Conservation (phyloP, 2,113 vertebrate species). For the Eublepharis macularius region DNA sequence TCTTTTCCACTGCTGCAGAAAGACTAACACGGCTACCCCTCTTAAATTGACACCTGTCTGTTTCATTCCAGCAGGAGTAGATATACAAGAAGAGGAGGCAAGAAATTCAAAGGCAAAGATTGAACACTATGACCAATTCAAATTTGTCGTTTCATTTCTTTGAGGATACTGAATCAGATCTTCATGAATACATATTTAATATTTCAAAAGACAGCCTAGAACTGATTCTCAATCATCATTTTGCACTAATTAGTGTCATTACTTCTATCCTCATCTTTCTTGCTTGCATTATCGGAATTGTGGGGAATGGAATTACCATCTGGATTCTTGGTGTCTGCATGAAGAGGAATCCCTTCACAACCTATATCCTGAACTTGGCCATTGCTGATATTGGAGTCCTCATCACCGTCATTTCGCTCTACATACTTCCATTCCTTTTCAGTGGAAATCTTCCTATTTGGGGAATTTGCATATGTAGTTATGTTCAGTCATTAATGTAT, state of each 20-base stretch:
- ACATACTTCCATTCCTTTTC: neutral
- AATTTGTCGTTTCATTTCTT: too few relatives aligned
- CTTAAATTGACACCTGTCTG: too few relatives aligned
- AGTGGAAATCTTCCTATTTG: neutral
- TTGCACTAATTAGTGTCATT: neutral
- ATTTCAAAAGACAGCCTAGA: neutral
- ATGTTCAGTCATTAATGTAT: neutral
- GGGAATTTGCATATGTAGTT: neutral
- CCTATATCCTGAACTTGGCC: constrained; percentile 13
- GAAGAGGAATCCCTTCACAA: neutral
- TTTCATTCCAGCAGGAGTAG: too few relatives aligned
- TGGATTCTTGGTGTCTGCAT: neutral
- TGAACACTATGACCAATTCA: too few relatives aligned
- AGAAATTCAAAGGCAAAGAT: too few relatives aligned
- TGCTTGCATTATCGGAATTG: neutral
- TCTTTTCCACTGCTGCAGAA: too few relatives aligned
- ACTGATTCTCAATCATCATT: neutral
- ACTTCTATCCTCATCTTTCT: neutral
- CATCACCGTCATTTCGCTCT: too few relatives aligned
- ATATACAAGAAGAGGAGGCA: too few relatives aligned
- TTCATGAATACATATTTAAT: too few relatives aligned
- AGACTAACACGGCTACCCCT: too few relatives aligned
- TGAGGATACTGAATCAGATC: too few relatives aligned
- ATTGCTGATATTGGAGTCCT: neutral
- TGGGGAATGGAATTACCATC: constrained; percentile 10